phyloP scores from a whole-genome alignment of 2,113 vertebrate species.

The Mustelus asterias region DNA sequence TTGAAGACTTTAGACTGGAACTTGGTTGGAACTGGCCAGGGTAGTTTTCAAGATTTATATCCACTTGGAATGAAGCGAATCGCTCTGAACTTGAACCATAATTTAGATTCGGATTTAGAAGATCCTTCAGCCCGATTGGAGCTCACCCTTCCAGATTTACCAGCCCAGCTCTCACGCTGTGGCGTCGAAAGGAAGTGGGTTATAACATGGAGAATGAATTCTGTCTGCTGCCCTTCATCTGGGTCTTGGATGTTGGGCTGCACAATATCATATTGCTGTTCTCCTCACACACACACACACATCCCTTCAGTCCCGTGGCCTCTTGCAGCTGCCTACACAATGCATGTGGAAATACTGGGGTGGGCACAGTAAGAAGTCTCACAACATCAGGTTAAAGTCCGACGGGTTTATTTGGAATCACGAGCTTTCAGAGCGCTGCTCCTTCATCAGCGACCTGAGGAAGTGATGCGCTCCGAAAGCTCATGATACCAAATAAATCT shows the following conservation, averaged over 20 bases:
- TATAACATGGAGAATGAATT: not conserved
- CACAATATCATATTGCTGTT: not conserved
- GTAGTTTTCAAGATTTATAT: not conserved
- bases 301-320: not conserved
- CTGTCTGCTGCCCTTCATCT: not conserved
- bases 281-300: accelerated
- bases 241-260: not conserved
- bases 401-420: too few species aligned
- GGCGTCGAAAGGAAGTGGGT: not conserved
- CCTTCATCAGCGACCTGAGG: too few species aligned
- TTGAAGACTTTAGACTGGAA: not conserved
- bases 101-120: not conserved
- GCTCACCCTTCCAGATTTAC: not conserved
- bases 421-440: too few species aligned
- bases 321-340: not conserved
- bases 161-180: not conserved
- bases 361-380: too few species aligned
- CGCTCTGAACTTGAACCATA: not conserved
- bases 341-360: too few species aligned
- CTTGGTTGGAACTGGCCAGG: not conserved
- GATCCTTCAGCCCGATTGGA: not conserved
- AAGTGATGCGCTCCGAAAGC: too few species aligned
- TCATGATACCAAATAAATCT: too few species aligned
- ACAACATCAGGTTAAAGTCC: too few species aligned
- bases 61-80: not conserved